Percentiles rank a stretch among this genome's conserved stretches.
These are phyloP conservation scores for Caenorhabditis virilis DNA, from an alignment of 2,888 invertebrate genomes.

Conservation along the genomic window DNA sequence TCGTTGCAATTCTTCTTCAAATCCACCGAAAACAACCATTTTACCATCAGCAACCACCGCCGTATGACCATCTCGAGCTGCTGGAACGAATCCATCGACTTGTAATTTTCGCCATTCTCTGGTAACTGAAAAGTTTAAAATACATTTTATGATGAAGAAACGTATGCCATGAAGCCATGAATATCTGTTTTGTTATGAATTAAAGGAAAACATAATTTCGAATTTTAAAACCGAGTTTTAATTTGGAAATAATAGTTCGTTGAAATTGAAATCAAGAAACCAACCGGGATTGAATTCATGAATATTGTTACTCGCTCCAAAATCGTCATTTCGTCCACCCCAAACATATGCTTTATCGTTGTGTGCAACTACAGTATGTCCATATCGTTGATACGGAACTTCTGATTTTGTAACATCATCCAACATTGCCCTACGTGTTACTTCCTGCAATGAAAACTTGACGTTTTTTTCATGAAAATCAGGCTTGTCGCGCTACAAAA, in stretches of 20 bases:
- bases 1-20: constrained; percentile 81
- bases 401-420: not conserved
- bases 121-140: constrained; percentile 59
- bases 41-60: constrained; percentile 73
- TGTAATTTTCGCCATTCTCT: constrained; percentile 69
- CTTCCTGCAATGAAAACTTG: too few species aligned
- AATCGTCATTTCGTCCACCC: constrained; percentile 86
- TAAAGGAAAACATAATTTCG: not conserved
- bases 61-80: constrained; percentile 87
- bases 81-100: constrained; percentile 76
- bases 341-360: constrained; percentile 81
- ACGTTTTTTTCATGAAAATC: too few species aligned
- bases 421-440: too few species aligned
- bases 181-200: not conserved
- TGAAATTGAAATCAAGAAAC: constrained; percentile 69
- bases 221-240: not conserved
- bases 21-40: constrained; percentile 90
- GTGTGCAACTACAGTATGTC: constrained; percentile 86
- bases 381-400: constrained; percentile 84
- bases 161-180: not conserved
- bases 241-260: not conserved
- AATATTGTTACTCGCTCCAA: constrained; percentile 80
- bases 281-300: constrained; percentile 82
- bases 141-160: not conserved
- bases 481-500: too few species aligned